Evolutionary conservation across 2,888 invertebrate genomes (phyloP).

Genomic region (Ceriagrion tenellum): DNA sequence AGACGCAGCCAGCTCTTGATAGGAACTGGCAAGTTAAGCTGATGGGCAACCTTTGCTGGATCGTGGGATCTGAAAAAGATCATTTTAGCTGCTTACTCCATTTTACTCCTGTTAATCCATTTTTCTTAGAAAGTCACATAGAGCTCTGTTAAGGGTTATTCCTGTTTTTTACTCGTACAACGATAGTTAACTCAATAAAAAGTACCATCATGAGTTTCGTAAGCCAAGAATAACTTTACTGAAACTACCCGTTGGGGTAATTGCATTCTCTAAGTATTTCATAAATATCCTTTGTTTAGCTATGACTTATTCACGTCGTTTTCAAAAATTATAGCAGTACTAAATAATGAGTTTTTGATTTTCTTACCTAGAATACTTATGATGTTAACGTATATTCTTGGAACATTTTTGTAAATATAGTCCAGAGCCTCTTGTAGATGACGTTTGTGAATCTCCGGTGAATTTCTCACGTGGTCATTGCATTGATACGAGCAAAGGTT

Average conservation of each 20-base stretch:
- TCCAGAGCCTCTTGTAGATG: constrained; percentile 79
- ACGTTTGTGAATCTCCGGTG: constrained; percentile 77
- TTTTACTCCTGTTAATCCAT: no score
- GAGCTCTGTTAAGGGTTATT: no score
- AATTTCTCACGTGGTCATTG: constrained; percentile 80
- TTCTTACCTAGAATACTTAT: constrained; percentile 79
- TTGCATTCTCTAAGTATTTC: no score
- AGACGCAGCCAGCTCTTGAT: constrained; percentile 86
- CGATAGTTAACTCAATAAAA: no score
- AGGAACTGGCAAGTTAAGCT: constrained; percentile 85
- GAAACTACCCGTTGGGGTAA: no score
- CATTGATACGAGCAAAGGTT: constrained; percentile 88
- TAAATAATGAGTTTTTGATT: constrained; percentile 15
- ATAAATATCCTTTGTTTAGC: no score
- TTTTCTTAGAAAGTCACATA: no score
- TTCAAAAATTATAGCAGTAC: no score
- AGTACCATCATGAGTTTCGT: no score
- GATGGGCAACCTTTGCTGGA: constrained; percentile 83
- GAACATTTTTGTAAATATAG: constrained; percentile 81
- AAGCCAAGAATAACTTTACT: no score
- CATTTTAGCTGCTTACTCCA: neutral
- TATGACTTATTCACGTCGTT: no score
- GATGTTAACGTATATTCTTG: constrained; percentile 82
- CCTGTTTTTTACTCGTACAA: no score
- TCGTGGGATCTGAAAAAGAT: constrained; percentile 83